These are phyloP conservation scores for Percina caprodes DNA, from an alignment of 2,113 vertebrate genomes.

Conservation along the genomic window DNA sequence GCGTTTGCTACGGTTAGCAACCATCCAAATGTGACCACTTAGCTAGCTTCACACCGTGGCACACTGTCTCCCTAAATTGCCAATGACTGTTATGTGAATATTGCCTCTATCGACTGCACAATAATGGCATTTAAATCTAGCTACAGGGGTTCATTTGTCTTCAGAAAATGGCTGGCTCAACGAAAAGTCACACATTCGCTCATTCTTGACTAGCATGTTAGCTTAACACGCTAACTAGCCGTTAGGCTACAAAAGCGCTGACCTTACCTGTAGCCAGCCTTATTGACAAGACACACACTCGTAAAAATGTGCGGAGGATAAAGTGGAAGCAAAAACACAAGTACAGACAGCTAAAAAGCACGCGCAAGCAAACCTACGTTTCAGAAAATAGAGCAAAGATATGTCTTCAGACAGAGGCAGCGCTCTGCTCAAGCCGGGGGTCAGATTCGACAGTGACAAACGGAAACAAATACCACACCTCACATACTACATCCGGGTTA, in stretches of 20 bases:
- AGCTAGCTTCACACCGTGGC: too few relatives aligned
- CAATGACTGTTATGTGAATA: fast-evolving
- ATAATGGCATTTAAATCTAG: fast-evolving
- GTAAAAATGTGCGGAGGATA: neutral
- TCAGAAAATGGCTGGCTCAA: constrained; percentile 62
- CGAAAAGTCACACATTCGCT: constrained; percentile 56
- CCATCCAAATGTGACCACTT: neutral
- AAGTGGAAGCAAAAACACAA: neutral
- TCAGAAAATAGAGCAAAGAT: constrained; percentile 26
- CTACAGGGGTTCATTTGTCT: neutral
- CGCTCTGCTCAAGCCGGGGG: constrained; percentile 41
- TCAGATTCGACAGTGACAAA: constrained; percentile 44
- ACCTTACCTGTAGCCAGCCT: constrained; percentile 63
- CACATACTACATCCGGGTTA: constrained; percentile 61
- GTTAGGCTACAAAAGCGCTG: constrained; percentile 41
- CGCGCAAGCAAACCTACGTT: constrained; percentile 42
- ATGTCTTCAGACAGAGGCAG: constrained; percentile 19
- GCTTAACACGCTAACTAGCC: constrained; percentile 55
- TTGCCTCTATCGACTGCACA: fast-evolving
- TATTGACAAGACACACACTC: neutral
- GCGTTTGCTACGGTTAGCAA: neutral
- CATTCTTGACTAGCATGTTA: constrained; percentile 44
- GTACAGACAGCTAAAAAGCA: neutral
- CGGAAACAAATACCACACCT: constrained; percentile 48
- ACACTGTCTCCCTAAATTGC: neutral